Evolutionary conservation across 2,113 vertebrate species (phyloP), one percentile per base, ranked within the genome.

Genomic region (Nibea albiflora): DNA sequence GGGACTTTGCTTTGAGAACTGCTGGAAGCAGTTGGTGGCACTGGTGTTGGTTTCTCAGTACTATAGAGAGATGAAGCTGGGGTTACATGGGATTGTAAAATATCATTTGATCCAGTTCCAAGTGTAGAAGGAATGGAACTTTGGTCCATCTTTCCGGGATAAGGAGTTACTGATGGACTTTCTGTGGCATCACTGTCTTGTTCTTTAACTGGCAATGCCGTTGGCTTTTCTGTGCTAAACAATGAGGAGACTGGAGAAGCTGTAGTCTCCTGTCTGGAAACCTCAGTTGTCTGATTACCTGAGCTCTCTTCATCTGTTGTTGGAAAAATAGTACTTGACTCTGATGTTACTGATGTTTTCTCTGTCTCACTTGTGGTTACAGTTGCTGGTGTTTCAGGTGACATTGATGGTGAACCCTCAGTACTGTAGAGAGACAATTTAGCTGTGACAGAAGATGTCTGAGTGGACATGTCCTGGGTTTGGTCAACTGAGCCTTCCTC

Each of bases 21-120:
- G 7, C n/a, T 73, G 17, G 56, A 64, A 20, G 22, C 4, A 31
- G 31, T 69, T 20, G 52, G 31, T 28, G 72, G 54, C 7, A 73
- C 0, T n/a, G 44, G n/a, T 54, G 58, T 65, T 50, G 54, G 31
- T 44, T 58, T 82, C 14, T 80, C 44, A 16, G 73, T 71, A 19
- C 64, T 82, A 9, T 46, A 82, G 12, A 64, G 15, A 49, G 77
- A 80, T n/a, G 83, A 80, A 20, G 56, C 73, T 39, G 24, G 1
- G 2, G 78, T 81, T n/a, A 67, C 42, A 47, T 66, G 60, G 19
- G 73, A 66, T 49, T 56, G 67, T 31, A 56, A 72, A 50, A 44
- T 16, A 0, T 61, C 35, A 26, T 11, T n/a, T 70, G 44, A 54
- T 76, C 71, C 47, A n/a, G 54, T 46, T 52, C 57, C 68, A 64